Evolutionary conservation across 2,888 invertebrate species (phyloP), one percentile per base, ranked within the genome.

Genomic region (Caenorhabditis sp.): DNA sequence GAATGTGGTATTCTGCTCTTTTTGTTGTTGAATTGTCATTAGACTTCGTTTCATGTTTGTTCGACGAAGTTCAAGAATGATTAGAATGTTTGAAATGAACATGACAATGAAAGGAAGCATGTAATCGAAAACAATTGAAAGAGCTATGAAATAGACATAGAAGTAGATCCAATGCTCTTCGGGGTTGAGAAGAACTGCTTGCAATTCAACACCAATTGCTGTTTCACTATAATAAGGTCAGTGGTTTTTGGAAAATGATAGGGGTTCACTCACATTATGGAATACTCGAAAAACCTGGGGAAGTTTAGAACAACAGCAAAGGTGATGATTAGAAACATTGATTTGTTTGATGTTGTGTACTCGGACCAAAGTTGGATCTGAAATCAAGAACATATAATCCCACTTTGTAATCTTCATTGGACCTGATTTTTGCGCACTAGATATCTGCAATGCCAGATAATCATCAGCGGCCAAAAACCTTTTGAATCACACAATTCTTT

Each of bases 1-100:
- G 0, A 70, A 60, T 0, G 75, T 75, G 2, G 75, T 75, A 36
- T 75, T 75, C 43, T 75, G 70, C 57, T 75, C 75, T 50, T 75
- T 75, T 36, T 70, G 75, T 52, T 75, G 75, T 59, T 75, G 68
- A 36, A 67, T 75, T 50, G 75, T 70, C 70, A 75, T 64, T 38
- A 75, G 43, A 43, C 63, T 61, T 38, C 75, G 52, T n/a, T 70
- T 63, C n/a, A 67, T 67, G n/a, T 63, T 64, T 10, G 67, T 70
- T 23, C 67, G 60, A 59, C 67, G 50, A 43, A 75, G n/a, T 38
- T 67, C 67, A n/a, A 58, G 57, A 20, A 75, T 70, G 23, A 75
- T 75, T 4, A 53, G 36, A 58, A 60, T 67, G 52, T 75, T 75
- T 8, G 75, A 56, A 10, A 70, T 59, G 26, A 70, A 67, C 75